phyloP scores from a whole-genome alignment of 2,888 invertebrate species.

The Ophion slaviceki region DNA sequence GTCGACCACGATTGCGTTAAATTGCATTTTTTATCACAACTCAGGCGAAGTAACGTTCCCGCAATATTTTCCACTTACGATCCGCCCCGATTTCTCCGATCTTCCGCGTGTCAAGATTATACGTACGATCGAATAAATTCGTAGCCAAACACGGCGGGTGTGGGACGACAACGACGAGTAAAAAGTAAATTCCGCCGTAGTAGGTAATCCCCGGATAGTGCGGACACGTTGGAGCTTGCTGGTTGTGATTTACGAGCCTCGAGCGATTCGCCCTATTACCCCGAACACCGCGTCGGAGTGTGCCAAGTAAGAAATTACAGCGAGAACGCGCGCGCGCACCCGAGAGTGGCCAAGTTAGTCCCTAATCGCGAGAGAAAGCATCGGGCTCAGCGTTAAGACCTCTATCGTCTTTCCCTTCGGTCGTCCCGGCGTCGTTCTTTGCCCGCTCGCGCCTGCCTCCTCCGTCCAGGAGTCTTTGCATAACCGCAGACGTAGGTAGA shows the following conservation, averaged over 20 bases:
- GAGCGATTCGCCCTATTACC: constrained; percentile 55
- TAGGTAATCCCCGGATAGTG: constrained; percentile 35
- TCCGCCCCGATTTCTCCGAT: background rate
- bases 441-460: constrained; percentile 2
- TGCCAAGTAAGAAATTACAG: constrained; percentile 59
- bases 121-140: background rate
- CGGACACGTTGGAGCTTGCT: constrained; percentile 43
- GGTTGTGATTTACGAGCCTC: constrained; percentile 46
- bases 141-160: background rate
- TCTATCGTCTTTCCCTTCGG: constrained; percentile 25
- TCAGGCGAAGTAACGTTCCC: no score
- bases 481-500: constrained; percentile 72
- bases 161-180: background rate
- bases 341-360: constrained; percentile 51
- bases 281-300: constrained; percentile 41
- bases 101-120: background rate
- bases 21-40: no score
- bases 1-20: no score
- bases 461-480: constrained; percentile 63
- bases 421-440: constrained; percentile 29
- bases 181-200: constrained; percentile 7
- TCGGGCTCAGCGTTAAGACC: constrained; percentile 43
- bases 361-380: constrained; percentile 54
- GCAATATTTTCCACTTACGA: no score
- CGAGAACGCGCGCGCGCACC: background rate